These are phyloP conservation scores for Yponomeuta evonymella DNA, from an alignment of 2,888 invertebrate genomes.

Conservation along the genomic window DNA sequence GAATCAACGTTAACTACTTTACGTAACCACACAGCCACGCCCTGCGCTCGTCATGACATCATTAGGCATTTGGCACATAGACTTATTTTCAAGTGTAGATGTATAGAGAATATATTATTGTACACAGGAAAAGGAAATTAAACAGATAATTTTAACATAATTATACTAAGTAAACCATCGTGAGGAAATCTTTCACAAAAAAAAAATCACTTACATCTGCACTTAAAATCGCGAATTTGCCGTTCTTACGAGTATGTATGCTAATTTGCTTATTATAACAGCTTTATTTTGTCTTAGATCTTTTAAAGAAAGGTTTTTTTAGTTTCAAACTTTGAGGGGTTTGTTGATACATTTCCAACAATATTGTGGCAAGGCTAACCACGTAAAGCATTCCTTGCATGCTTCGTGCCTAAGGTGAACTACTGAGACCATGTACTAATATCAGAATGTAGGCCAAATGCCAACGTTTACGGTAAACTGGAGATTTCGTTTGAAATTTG, in stretches of 20 bases:
- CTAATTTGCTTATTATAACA: no score
- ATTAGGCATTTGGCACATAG: not conserved
- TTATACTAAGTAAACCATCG: no score
- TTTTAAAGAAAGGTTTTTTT: no score
- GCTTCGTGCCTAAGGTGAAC: slow-evolving; percentile 1
- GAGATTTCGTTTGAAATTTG: no score
- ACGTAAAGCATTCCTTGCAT: slow-evolving; percentile 10
- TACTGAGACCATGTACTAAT: not conserved
- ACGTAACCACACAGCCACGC: slow-evolving; percentile 7
- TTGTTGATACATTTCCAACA: not conserved
- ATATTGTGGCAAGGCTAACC: slow-evolving; percentile 10
- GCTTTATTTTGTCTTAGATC: no score
- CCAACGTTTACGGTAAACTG: not conserved
- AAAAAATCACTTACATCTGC: no score
- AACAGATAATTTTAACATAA: no score
- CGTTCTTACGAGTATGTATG: no score
- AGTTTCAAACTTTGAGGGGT: not conserved
- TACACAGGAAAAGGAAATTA: no score
- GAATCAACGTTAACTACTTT: slow-evolving; percentile 14
- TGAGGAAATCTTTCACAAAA: no score
- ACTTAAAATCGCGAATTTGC: no score
- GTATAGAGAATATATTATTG: no score
- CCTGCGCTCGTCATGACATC: not conserved
- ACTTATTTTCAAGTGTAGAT: not conserved
- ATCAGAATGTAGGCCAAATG: slow-evolving; percentile 6